Base-by-base conservation (phyloP, 2,888 invertebrate genomes). In the Tromatobia lineatoria region DNA sequence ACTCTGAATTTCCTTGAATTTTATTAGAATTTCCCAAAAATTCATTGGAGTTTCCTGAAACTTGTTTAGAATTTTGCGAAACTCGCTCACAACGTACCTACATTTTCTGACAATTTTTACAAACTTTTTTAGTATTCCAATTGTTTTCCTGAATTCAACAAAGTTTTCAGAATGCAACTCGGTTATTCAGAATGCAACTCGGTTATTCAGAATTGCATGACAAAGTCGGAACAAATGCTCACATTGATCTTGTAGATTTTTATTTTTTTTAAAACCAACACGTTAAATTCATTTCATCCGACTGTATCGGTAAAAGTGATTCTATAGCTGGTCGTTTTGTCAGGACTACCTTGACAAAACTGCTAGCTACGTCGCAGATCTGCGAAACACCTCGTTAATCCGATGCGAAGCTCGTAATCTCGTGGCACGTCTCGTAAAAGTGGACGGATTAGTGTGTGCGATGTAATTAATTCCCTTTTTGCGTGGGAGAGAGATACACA, bases 381-480 rank as follows among this genome's bases (percentile, higher is more conserved):
- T 15, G 42, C 25, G 71, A 57, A 71, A 47, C 45, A 29, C 29
- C 59, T 47, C 73, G 73, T 47, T 73, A 73, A 73, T 73, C 47
- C 59, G 47, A 18, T 15, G 45, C 59, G n/a, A 45, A n/a, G 45
- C 38, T 29, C 47, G 59, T 59, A 59, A 73, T 73, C 59, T 73
- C 73, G 73, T 7, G n/a, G 45, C 29, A 57, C 11, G 59, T 11
- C 38, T 71, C 61, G 75, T 64, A 67, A 73, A 78, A 25, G 66
- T 47, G 66, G 25, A 18, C 42, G 82, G 73, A 82, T 82, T 80
- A 59, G 66, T 18, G 47, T 25, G 73, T 18, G 57, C 52, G 70
- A 64, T 34, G 23, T 34, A 77, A 82, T 82, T 77, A 73, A 82
- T 82, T 67, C 73, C 73, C 61, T 73, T 61, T 52, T 20, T 34